phyloP scores from a whole-genome alignment of 2,113 vertebrate genomes.

The Cricetomys ansorgei region DNA sequence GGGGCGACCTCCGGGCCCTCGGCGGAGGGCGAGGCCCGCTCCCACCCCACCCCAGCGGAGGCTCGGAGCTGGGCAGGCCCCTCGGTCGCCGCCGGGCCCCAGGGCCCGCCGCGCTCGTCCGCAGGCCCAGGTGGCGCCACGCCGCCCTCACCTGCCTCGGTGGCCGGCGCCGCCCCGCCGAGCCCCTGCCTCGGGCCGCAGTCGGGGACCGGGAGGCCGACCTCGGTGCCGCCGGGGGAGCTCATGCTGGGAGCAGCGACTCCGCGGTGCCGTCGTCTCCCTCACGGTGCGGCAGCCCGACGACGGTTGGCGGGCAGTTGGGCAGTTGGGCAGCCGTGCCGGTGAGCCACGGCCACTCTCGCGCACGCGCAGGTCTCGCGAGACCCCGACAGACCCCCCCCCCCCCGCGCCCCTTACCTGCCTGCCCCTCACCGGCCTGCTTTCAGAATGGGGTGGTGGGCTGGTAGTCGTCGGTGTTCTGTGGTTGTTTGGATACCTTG shows the following conservation, averaged over 20 bases:
- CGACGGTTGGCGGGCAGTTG: not conserved
- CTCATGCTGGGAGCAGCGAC: not conserved
- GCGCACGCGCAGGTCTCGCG: not conserved
- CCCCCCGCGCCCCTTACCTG: no score
- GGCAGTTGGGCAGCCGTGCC: not conserved
- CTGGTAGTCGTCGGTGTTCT: not conserved
- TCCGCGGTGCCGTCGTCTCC: not conserved
- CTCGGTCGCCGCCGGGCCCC: no score
- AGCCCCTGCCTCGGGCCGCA: not conserved
- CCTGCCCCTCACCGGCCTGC: no score
- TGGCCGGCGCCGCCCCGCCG: no score
- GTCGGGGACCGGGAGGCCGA: no score
- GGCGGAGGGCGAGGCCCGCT: not conserved
- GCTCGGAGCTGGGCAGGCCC: no score
- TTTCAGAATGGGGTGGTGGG: no score
- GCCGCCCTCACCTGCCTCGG: not conserved
- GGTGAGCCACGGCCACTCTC: no score
- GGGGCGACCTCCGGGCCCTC: not conserved
- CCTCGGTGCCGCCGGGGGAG: no score
- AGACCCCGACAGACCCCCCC: no score
- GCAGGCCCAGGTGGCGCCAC: no score
- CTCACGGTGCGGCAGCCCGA: not conserved
- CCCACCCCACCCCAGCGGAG: accelerated
- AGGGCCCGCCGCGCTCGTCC: no score
- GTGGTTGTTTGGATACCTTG: not conserved